These are phyloP conservation scores for Dendrocopos noguchii DNA, from an alignment of 2,113 vertebrate species.

Conservation along the genomic window DNA sequence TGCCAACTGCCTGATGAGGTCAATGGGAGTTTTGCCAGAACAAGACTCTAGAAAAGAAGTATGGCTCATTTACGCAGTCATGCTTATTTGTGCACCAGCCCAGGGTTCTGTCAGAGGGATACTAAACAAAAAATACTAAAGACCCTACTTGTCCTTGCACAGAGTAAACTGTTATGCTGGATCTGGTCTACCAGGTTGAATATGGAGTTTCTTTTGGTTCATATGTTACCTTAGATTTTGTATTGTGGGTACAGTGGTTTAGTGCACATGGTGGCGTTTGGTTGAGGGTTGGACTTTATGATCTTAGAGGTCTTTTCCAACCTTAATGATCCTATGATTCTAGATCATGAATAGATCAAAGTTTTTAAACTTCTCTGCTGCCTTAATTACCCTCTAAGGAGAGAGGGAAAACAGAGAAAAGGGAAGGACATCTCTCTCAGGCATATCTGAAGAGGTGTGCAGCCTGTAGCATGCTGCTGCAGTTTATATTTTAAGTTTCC, in stretches of 20 bases:
- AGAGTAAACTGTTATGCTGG: constrained; percentile 3
- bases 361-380: neutral
- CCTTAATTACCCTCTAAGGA: constrained; percentile 10
- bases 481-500: constrained; percentile 58
- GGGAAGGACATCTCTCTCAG: neutral
- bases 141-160: neutral
- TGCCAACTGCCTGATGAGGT: constrained; percentile 10
- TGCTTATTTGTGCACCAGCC: constrained; percentile 18
- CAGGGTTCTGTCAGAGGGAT: neutral
- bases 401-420: neutral
- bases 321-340: no score
- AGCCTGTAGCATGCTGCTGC: constrained; percentile 47
- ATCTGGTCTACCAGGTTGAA: neutral
- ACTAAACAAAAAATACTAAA: constrained; percentile 16
- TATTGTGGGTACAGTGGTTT: neutral
- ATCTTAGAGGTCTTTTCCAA: no score
- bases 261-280: no score
- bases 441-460: neutral
- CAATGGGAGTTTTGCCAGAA: constrained; percentile 30
- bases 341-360: neutral
- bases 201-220: neutral
- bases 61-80: constrained; percentile 1
- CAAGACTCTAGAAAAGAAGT: neutral
- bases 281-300: no score
- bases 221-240: neutral